Conservation (phyloP, 2,888 invertebrate species). For the Sinhomidia bicolor region DNA sequence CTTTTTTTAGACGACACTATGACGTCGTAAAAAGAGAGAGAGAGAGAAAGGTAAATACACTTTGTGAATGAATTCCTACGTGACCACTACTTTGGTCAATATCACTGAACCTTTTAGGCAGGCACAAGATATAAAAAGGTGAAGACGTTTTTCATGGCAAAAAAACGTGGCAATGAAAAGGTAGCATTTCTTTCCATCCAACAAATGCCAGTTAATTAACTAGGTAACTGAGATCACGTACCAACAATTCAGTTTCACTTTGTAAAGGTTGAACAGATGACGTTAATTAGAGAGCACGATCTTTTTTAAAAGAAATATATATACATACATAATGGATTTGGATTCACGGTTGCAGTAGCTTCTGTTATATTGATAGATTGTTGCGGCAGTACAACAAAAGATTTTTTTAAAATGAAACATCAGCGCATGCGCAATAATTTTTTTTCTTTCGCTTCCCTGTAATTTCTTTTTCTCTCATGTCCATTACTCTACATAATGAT, state of each 20-base stretch:
- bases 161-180: too few relatives aligned
- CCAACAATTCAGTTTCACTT: constrained; percentile 18
- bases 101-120: background rate
- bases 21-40: too few relatives aligned
- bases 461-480: background rate
- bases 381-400: background rate
- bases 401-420: background rate
- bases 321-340: background rate
- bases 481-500: background rate
- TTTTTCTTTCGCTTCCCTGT: background rate
- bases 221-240: constrained; percentile 10
- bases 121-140: too few relatives aligned
- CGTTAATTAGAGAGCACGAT: too few relatives aligned
- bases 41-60: background rate
- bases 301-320: too few relatives aligned
- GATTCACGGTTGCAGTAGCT: too few relatives aligned
- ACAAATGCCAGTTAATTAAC: background rate
- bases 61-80: background rate
- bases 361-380: too few relatives aligned
- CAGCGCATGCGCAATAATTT: constrained; percentile 2
- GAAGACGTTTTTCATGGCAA: too few relatives aligned
- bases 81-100: background rate
- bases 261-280: background rate
- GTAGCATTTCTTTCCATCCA: background rate
- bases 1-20: too few relatives aligned